Base-by-base conservation (phyloP, 2,888 invertebrate genomes). In the Drosophila incognita region DNA sequence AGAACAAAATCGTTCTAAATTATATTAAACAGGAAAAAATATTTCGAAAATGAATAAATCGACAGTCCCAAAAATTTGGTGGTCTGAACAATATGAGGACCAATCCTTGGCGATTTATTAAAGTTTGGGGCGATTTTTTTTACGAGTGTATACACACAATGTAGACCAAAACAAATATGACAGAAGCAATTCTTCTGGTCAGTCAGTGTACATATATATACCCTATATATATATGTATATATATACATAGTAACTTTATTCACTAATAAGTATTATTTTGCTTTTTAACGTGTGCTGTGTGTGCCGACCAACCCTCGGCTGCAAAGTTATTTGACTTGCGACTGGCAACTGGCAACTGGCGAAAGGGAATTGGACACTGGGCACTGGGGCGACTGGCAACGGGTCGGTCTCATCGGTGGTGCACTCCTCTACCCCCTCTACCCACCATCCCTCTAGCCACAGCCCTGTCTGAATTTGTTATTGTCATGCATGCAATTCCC, bases 261-360 rank as follows among this genome's bases (percentile, higher is more conserved):
- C 49, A 15, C 33, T 40, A 38, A 33, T 40, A 61, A 46, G 15
- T 46, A 15, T 46, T 24, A 46, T 46, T 21, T 65, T 27, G 38
- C 21, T 51, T 13, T 53, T 38, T 53, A 27, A 58, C 21, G 36
- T 58, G 57, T 49, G 40, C 21, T 68, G 35, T 68, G 61, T 58
- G 56, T 59, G 21, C 2, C 13, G 62, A 49, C 52, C 79, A 76
- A 76, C 79, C 79, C 76, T 70, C 66, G 29, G 35, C 69, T 57
- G 63, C 74, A 69, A 24, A 77, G 76, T 79, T 84, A 82, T 81
- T 83, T 77, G 85, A 83, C 85, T 82, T 81, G 83, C 85, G 83
- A 84, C 84, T 24, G 46, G 21, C 46, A 15, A 46, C 42, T 42
- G 42, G 42, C 42, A 29, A 29, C 42, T 42, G 42, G 42, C 42